Conservation (phyloP, 1,140 invertebrate genomes). For the Mercenaria mercenaria region DNA sequence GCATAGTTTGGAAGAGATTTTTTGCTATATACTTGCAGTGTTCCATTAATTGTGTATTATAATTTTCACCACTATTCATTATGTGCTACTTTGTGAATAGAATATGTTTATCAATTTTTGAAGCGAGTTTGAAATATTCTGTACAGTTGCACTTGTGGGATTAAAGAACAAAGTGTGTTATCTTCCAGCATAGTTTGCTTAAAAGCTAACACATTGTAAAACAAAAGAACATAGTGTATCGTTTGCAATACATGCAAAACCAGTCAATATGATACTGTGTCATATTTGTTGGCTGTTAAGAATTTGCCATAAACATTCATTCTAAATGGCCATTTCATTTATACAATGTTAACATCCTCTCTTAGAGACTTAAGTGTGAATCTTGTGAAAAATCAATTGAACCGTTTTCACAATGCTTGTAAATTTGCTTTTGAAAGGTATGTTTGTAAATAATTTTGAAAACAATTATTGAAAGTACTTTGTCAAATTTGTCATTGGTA, state of each 20-base stretch:
- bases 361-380: neutral
- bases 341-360: no score
- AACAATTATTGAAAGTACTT: neutral
- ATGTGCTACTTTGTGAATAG: neutral
- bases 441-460: slow-evolving; percentile 19
- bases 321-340: no score
- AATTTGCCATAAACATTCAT: no score
- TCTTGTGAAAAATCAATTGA: neutral
- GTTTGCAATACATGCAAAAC: no score
- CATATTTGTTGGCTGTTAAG: no score
- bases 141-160: neutral
- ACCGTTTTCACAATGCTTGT: neutral
- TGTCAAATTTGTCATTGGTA: slow-evolving; percentile 32
- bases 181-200: neutral
- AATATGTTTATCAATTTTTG: neutral
- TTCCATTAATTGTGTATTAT: neutral
- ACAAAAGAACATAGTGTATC: no score
- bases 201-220: no score
- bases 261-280: no score
- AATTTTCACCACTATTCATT: neutral
- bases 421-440: slow-evolving; percentile 14
- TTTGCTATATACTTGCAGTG: neutral
- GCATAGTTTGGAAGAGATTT: no score
- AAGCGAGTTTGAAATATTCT: neutral
- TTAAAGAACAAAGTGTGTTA: neutral